Evolutionary conservation across 2,888 invertebrate species (phyloP).

Genomic region (Cephus pygmeus): DNA sequence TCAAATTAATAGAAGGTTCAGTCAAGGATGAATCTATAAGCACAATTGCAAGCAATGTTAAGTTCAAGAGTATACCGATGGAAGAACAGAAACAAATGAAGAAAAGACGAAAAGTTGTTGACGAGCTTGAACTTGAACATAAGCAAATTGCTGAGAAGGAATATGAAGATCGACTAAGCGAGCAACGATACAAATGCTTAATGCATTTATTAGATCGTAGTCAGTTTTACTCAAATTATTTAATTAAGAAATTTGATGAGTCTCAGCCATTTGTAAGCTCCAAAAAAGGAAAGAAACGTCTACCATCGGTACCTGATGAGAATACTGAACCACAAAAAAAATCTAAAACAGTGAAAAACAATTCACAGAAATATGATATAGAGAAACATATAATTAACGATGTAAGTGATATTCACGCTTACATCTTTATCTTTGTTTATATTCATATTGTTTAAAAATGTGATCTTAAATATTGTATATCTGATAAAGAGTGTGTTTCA

Average conservation of each 20-base stretch:
- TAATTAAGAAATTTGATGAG: conserved; percentile 41
- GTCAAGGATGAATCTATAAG: background rate
- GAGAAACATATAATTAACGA: conserved; percentile 29
- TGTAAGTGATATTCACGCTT: conserved; percentile 26
- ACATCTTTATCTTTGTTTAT: background rate
- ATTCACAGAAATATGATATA: conserved; percentile 21
- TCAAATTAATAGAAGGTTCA: background rate
- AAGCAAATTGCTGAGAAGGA: conserved; percentile 24
- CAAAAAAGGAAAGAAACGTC: background rate
- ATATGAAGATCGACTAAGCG: conserved; percentile 41
- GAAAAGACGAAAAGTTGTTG: background rate
- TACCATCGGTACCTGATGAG: conserved; percentile 15
- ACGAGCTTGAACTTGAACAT: background rate
- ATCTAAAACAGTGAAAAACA: conserved; percentile 5
- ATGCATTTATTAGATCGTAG: conserved; percentile 55
- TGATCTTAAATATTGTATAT: background rate
- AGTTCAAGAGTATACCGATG: conserved; percentile 1
- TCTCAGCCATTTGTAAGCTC: background rate
- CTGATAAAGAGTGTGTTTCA: background rate
- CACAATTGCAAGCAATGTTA: background rate
- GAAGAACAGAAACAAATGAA: conserved; percentile 3
- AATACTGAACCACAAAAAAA: conserved; percentile 18
- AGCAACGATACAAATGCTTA: conserved; percentile 52
- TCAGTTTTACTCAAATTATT: conserved; percentile 48
- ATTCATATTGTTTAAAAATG: background rate